A percentile compares a stretch with the other conserved stretches of the same genome.
These are phyloP conservation scores for Doryteuthis pealeii DNA, from an alignment of 1,140 invertebrate species.

Conservation along the genomic window DNA sequence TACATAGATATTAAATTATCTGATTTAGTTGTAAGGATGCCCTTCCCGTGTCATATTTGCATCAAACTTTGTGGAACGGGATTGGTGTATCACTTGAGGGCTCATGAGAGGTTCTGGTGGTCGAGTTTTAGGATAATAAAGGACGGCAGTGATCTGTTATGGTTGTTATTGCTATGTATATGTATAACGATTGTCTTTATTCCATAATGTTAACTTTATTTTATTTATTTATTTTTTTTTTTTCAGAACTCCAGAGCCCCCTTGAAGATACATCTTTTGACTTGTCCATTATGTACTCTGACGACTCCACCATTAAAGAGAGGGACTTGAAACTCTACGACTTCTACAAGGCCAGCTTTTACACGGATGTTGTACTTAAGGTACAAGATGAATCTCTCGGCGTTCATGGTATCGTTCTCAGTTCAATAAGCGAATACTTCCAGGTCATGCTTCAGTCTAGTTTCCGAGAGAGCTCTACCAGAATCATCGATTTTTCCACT, in stretches of 20 bases:
- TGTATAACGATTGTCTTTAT: too few relatives aligned
- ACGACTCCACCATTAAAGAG: not conserved
- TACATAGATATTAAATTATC: too few relatives aligned
- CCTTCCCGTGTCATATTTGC: too few relatives aligned
- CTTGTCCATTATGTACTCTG: not conserved
- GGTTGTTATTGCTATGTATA: too few relatives aligned
- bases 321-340: not conserved
- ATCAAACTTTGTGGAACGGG: too few relatives aligned
- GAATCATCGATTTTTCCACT: not conserved
- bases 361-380: not conserved
- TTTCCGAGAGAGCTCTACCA: slow-evolving; percentile 2
- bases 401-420: slow-evolving; percentile 6
- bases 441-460: slow-evolving; percentile 3
- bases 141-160: too few relatives aligned
- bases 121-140: too few relatives aligned
- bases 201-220: not conserved
- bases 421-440: not conserved
- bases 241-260: not conserved
- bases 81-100: too few relatives aligned
- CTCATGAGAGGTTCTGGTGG: too few relatives aligned
- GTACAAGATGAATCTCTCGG: not conserved
- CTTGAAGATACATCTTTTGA: not conserved
- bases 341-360: not conserved
- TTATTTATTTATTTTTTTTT: not conserved
- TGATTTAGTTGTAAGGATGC: too few relatives aligned